Evolutionary conservation across 2,113 vertebrate genomes (phyloP), one percentile per base, ranked within the genome.

Genomic region (Megatriorchis doriae): DNA sequence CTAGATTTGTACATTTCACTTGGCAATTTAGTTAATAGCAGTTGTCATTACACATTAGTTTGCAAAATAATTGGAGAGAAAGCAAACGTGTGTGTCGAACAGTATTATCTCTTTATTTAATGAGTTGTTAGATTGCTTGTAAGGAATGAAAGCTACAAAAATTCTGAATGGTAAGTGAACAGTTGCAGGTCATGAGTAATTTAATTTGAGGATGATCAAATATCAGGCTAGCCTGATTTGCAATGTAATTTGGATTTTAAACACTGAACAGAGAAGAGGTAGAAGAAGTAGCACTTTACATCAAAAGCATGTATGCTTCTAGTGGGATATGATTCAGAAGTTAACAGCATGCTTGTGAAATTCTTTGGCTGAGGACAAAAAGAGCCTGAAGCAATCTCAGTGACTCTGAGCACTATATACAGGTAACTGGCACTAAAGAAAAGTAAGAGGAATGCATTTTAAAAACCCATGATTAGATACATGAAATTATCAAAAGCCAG

Each of bases 1-100:
- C 77, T 95, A 92, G 73, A 95, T 93, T 95, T 96, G 66, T 84
- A 73, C 66, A 85, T 96, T 94, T 97, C 66, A 82, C 45, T 77
- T 81, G 36, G 73, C 71, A 91, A 81, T 87, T 92, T 65, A 63
- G 63, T 86, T 91, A 96, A 91, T 15, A 92, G 63, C n/a, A 81
- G 65, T 85, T 85, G 77, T 97, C 77, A 68, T 90, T 80, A 61
- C 45, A 83, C 29, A 91, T 93, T 89, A 83, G 45, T 73, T 79
- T 74, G 40, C 66, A 88, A 94, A 94, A 86, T 79, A 92, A 43
- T 48, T 95, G 91, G 62, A 88, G 50, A 85, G 68, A 94, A 94
- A 77, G 34, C 31, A 95, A 94, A 86, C 13, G 29, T 87, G 16
- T 70, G 17, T 63, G 18, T 86, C 1, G 17, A 90, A 79, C 11